phyloP scores from a whole-genome alignment of 2,888 invertebrate genomes.

The Ectemnius continuus region DNA sequence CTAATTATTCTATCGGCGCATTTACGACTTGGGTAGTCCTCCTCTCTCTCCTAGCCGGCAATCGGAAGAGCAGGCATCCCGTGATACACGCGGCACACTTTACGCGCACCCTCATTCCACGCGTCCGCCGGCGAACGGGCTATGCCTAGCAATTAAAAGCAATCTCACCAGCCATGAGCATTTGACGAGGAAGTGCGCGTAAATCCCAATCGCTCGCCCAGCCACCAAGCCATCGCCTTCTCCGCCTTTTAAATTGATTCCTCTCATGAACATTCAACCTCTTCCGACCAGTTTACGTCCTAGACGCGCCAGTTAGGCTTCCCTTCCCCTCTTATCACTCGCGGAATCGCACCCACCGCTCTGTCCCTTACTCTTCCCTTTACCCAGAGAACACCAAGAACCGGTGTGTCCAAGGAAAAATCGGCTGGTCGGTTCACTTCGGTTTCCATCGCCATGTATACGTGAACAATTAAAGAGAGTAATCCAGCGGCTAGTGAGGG shows the following conservation, averaged over 20 bases:
- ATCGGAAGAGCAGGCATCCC: not conserved
- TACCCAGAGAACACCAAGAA: too few relatives aligned
- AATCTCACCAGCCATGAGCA: not conserved
- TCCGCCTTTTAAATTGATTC: not conserved
- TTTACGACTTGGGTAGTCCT: conserved; percentile 26
- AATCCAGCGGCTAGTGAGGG: not conserved
- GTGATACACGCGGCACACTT: not conserved
- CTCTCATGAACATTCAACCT: not conserved
- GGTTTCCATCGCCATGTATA: too few relatives aligned
- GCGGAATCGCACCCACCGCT: too few relatives aligned
- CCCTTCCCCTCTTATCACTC: not conserved
- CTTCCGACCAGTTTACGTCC: not conserved
- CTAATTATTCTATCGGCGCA: conserved; percentile 51
- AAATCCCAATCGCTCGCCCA: conserved; percentile 27
- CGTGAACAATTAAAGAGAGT: too few relatives aligned
- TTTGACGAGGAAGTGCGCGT: conserved; percentile 6
- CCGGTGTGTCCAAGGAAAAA: too few relatives aligned
- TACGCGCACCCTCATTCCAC: too few relatives aligned
- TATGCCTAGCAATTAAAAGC: conserved; percentile 17
- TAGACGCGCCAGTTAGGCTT: not conserved
- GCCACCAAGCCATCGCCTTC: conserved; percentile 29
- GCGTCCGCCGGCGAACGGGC: too few relatives aligned
- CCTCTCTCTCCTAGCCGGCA: too few relatives aligned
- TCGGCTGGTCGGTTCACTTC: too few relatives aligned
- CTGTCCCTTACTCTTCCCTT: too few relatives aligned